These are phyloP conservation scores for Ochotona princeps DNA, from an alignment of 2,113 vertebrate genomes.

Conservation along the genomic window DNA sequence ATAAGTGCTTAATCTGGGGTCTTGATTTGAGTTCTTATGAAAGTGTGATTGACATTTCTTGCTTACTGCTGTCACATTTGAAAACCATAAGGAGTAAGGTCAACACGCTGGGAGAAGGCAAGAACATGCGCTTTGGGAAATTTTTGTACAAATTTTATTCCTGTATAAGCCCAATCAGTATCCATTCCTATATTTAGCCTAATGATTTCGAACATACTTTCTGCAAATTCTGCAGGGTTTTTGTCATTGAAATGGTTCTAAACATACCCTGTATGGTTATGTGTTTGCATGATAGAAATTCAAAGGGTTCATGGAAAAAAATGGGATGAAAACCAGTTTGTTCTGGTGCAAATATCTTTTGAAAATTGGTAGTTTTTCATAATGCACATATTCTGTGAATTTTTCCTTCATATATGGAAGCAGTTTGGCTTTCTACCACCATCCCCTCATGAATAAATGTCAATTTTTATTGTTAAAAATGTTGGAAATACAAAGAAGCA, in stretches of 20 bases:
- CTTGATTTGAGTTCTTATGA: neutral
- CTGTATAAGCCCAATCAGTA: neutral
- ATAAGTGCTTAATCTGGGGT: neutral
- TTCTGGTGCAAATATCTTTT: no score
- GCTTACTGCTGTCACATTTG: slow-evolving; percentile 52
- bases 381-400: no score
- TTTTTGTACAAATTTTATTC: neutral
- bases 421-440: neutral
- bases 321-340: no score
- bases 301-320: no score
- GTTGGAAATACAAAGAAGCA: slow-evolving; percentile 5
- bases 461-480: neutral
- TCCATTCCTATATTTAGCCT: neutral
- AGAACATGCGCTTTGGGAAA: neutral
- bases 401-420: neutral
- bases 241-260: neutral
- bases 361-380: no score
- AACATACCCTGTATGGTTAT: neutral
- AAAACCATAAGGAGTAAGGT: slow-evolving; percentile 51
- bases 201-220: neutral
- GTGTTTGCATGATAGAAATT: neutral
- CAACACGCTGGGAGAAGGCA: neutral
- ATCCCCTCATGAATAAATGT: neutral
- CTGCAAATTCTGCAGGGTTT: neutral
- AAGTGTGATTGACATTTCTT: slow-evolving; percentile 47